Evolutionary conservation across 2,797 vertebrate species (phyloP), one percentile per base, ranked within the genome.

Genomic region (Tauraco hartlaubi): DNA sequence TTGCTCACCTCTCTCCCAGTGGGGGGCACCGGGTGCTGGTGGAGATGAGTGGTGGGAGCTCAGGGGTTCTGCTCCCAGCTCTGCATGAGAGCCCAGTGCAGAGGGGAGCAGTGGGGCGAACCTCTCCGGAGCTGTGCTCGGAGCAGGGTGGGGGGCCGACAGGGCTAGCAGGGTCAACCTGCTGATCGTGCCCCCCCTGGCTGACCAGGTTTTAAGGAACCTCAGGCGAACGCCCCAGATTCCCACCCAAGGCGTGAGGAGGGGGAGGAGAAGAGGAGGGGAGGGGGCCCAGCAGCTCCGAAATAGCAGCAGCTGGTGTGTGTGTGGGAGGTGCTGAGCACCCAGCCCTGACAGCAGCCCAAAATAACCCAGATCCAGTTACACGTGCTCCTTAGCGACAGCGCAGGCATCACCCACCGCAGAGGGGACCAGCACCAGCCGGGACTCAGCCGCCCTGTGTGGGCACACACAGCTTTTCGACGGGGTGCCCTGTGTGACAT

Each of bases 291-390:
- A 69, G 94, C 82, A 96, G 94, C 97, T 98, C 97, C 4, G 72
- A 96, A 97, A 97, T 97, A 98, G 97, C 94, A 96, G 96, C 86
- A 64, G 90, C 96, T 97, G 97, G 97, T 96, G 97, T 62, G 95
- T 82, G 97, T 97, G 97, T 95, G 96, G 98, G 97, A 97, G 96
- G 97, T 97, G 93, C 97, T 97, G 97, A 97, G 94, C 91, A 96
- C 97, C 96, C 95, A 96, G 98, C 96, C 97, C 97, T 97, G 98
- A 98, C 97, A 98, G 97, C 97, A 97, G 98, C 98, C 97, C 96
- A 98, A 98, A 98, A 98, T 98, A 98, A 97, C 98, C 97, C 94
- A 92, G 97, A 97, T 98, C 97, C 96, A 97, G 97, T 97, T 96
- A 97, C 97, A 98, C 96, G 93, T 88, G 94, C 96, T 80, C 92